These are phyloP conservation scores for Musca vetustissima DNA, from an alignment of 1,140 invertebrate genomes.

Conservation along the genomic window DNA sequence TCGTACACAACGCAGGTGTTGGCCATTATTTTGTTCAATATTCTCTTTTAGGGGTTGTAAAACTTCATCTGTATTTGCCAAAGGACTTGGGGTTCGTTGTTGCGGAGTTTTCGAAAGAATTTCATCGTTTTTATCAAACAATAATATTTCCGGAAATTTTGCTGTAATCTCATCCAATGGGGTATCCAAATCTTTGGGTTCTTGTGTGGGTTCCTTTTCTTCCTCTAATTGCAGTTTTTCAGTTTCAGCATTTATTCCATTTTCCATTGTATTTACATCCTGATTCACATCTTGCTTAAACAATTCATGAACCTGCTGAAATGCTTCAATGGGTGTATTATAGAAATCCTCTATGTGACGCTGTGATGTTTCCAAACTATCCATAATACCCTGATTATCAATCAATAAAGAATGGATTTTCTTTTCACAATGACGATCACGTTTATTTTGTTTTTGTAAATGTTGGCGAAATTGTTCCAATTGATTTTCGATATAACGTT, in stretches of 20 bases:
- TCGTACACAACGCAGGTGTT: constrained; percentile 39
- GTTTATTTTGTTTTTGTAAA: constrained; percentile 40
- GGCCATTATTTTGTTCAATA: constrained; percentile 40
- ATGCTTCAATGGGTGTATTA: constrained; percentile 40
- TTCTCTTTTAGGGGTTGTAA: constrained; percentile 43
- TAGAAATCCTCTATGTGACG: constrained; percentile 49
- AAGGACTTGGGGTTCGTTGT: constrained; percentile 43
- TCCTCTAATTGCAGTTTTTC: background rate
- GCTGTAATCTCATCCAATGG: background rate
- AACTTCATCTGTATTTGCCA: constrained; percentile 45
- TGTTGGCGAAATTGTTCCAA: constrained; percentile 50
- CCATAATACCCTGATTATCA: constrained; percentile 37
- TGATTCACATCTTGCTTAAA: background rate
- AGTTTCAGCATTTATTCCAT: background rate
- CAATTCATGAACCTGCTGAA: constrained; percentile 29
- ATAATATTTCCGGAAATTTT: too few relatives aligned
- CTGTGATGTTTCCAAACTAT: constrained; percentile 40
- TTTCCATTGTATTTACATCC: background rate
- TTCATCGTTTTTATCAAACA: too few relatives aligned
- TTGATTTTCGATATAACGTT: constrained; percentile 47
- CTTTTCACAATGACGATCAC: background rate
- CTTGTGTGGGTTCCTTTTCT: background rate
- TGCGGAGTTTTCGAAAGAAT: too few relatives aligned
- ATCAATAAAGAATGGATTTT: constrained; percentile 34
- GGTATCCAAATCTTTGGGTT: background rate